These are phyloP conservation scores for Mastomys coucha DNA, from an alignment of 2,113 vertebrate species.

Conservation along the genomic window DNA sequence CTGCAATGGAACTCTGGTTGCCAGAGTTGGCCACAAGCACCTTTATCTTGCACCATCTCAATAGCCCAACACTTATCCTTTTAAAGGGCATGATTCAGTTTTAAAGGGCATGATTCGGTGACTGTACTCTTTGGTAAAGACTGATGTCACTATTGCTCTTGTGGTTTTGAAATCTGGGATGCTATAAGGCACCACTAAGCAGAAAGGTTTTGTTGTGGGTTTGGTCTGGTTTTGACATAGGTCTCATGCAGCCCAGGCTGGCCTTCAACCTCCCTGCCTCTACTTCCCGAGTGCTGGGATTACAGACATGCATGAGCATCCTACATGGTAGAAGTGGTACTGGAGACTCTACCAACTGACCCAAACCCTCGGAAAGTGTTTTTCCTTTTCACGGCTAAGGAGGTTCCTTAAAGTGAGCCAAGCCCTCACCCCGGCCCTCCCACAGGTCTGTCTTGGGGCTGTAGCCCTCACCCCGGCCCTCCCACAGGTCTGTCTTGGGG, in stretches of 20 bases:
- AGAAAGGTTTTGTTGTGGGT: background rate
- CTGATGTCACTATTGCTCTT: background rate
- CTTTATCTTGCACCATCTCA: no score
- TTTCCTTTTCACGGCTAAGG: background rate
- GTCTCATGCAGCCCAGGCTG: background rate
- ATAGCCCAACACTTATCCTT: background rate
- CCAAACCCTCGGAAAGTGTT: background rate
- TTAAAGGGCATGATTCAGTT: background rate
- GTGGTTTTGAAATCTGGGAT: background rate
- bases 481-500: background rate
- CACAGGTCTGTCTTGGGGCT: fast-evolving
- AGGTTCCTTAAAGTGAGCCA: background rate
- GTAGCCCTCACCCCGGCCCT: slow-evolving; percentile 85
- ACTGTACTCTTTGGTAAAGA: background rate
- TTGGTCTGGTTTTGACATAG: background rate
- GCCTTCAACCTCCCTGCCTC: background rate
- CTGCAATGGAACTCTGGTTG: background rate
- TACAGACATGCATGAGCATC: background rate
- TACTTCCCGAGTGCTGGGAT: no score
- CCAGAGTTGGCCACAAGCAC: background rate
- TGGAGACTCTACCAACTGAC: background rate
- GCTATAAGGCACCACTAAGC: background rate
- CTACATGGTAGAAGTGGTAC: no score
- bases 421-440: background rate
- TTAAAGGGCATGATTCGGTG: background rate